Evolutionary conservation across 2,888 invertebrate genomes (phyloP), one percentile per base, ranked within the genome.

Genomic region (Ennomos fuscantarius): DNA sequence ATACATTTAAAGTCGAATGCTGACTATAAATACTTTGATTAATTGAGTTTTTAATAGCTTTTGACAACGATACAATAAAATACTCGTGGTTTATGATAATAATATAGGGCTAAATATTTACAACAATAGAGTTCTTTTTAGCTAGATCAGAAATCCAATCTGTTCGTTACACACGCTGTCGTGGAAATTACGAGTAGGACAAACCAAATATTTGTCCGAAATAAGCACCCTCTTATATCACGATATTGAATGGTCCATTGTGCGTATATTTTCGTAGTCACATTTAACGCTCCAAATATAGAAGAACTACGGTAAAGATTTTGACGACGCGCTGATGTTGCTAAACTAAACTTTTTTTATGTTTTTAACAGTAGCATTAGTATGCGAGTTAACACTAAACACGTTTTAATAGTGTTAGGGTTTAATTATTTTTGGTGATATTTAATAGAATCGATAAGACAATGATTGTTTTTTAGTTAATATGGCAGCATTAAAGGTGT

Each of bases 171-270:
- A 54, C 63, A 61, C 34, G 57, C 50, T 55, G 45, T 60, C 62
- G 62, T 53, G 48, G 54, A 60, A 62, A 62, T 63, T 59, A 65
- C 59, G 56, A 56, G 56, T 56, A 59, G 63, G 68, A 63, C 68
- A 62, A 62, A 61, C 53, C 63, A 68, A 68, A 68, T 65, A 65
- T 65, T 67, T 52, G 60, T 36, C 49, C 49, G 34, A 53, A 59
- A 62, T 60, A 65, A 65, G 65, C 58, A 59, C 65, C 49, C 57
- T 47, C 53, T 60, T 63, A 57, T 55, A 57, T 63, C 62, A 65
- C 54, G 49, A 60, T 62, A 65, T 63, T 62, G 55, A 62, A 65
- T 54, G 53, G 56, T 43, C 56, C 48, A 24, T 54, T 63, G 57
- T 55, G 45, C 42, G 55, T 60, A 62, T 62, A 61, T 62, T 62